These are phyloP conservation scores for Acrocephalus kingi DNA, from an alignment of 2,113 vertebrate genomes.

Conservation along the genomic window DNA sequence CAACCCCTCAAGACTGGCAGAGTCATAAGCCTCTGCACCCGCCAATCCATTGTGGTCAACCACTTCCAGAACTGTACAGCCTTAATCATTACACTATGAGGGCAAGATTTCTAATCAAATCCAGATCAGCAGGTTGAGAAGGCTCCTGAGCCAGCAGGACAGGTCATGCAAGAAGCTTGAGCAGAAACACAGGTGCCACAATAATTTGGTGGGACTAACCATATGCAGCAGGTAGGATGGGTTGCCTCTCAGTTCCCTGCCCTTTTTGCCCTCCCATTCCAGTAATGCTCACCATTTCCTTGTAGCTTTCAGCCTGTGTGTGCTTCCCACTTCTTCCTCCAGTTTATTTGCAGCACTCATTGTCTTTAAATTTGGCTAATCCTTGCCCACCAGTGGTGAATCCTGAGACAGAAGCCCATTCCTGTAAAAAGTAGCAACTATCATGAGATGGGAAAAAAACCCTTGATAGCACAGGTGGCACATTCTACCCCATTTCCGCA, in stretches of 20 bases:
- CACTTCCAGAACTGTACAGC: neutral
- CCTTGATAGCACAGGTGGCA: rapidly evolving
- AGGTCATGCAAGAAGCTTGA: neutral
- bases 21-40: neutral
- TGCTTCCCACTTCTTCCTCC: neutral
- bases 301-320: neutral
- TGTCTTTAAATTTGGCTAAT: neutral
- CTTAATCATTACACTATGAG: neutral
- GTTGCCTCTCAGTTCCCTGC: neutral
- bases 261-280: neutral
- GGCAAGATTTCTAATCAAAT: neutral
- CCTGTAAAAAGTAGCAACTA: neutral
- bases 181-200: neutral
- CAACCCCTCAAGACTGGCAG: neutral
- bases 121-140: neutral
- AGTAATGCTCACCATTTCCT: neutral
- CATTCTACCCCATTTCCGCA: neutral
- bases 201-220: neutral
- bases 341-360: neutral
- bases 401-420: neutral
- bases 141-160: neutral
- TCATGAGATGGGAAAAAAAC: neutral
- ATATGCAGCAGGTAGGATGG: rapidly evolving
- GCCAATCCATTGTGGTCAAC: neutral
- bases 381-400: neutral